Base-by-base conservation (phyloP, 2,888 invertebrate genomes). In the Aphodius granarius region DNA sequence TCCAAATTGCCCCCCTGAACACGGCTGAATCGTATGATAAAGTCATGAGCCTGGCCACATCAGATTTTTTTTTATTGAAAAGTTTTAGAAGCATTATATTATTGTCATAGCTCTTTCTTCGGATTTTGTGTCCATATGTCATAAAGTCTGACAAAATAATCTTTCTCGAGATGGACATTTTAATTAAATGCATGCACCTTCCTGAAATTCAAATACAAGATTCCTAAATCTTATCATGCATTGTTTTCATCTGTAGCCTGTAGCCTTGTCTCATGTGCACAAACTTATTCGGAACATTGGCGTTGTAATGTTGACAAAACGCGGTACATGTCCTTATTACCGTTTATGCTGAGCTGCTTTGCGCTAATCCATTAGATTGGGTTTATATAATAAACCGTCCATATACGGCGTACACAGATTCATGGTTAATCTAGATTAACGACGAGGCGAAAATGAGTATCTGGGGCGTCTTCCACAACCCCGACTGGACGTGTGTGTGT, bases 361-460 rank as follows among this genome's bases (percentile, higher is more conserved):
- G 21, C 68, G 20, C 22, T 68, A 68, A 68, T 68, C 68, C 68
- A 68, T 68, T 68, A 68, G 68, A 68, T 68, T 68, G 22, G 19
- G 19, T 68, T 68, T 68, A 68, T 68, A 68, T 68, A 68, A 68
- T 68, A 68, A 68, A 68, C 68, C 68, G 68, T 68, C 68, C 22
- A 21, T 68, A 22, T 68, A 68, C 68, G 21, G 20, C 16, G 68
- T 68, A 68, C 68, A 20, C 20, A 68, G 68, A 68, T 72, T 72
- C 62, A 72, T 72, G 62, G 72, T 72, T 72, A 72, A 72, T 72
- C 63, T 63, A 63, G 72, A 72, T 72, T 72, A 72, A 72, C 72
- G 72, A 20, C 63, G 19, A n/a, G n/a, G 72, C 72, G 72, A 72
- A 72, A 72, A 72, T 72, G 72, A 72, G 72, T 72, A 62, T 62